These are phyloP conservation scores for Thysanoteuthis rhombus DNA, from an alignment of 2,888 invertebrate genomes.

Conservation along the genomic window DNA sequence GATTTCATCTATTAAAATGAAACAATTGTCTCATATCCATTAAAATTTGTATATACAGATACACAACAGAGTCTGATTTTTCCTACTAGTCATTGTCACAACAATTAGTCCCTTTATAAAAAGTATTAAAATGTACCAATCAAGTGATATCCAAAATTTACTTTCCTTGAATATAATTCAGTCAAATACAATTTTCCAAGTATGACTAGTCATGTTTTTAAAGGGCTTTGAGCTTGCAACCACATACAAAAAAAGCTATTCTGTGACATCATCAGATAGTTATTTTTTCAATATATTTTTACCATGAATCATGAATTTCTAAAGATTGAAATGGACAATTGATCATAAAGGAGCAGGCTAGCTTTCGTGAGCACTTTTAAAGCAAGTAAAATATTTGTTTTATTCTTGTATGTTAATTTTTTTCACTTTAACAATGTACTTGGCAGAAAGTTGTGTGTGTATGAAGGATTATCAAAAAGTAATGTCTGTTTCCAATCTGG, in stretches of 20 bases:
- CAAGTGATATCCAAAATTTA: not conserved
- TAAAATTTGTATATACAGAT: not conserved
- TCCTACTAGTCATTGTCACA: not conserved
- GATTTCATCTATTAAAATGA: not conserved
- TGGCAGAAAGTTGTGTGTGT: too few relatives aligned
- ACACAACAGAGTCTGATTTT: not conserved
- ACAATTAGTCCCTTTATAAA: not conserved
- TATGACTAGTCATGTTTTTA: not conserved
- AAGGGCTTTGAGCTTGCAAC: not conserved
- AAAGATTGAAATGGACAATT: not conserved
- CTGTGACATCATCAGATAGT: not conserved
- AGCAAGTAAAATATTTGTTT: not conserved
- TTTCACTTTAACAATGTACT: not conserved
- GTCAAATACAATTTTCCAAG: not conserved
- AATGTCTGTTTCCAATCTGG: too few relatives aligned
- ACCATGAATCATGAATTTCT: not conserved
- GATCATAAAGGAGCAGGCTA: not conserved
- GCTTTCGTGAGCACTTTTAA: not conserved
- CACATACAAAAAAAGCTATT: not conserved
- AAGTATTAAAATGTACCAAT: not conserved
- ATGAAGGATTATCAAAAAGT: not conserved
- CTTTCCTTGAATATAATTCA: not conserved
- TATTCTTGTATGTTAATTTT: not conserved
- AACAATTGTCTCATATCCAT: not conserved
- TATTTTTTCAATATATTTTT: not conserved